phyloP scores from a whole-genome alignment of 2,113 vertebrate species.

The Bettongia penicillata region DNA sequence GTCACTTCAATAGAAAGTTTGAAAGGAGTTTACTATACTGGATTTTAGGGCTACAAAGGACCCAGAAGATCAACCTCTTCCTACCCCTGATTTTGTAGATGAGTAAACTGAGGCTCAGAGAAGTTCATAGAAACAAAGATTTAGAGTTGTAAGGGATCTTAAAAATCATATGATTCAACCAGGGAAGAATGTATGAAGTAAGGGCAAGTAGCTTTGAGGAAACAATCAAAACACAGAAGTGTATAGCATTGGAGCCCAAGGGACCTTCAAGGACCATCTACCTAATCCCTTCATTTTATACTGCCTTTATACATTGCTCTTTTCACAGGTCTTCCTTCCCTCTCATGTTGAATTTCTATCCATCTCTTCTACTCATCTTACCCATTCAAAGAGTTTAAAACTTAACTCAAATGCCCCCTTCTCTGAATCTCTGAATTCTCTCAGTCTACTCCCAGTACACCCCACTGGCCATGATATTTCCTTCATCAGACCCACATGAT shows the following conservation, averaged over 20 bases:
- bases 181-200: neutral
- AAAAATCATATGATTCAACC: neutral
- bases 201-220: neutral
- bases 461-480: neutral
- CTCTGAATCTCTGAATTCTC: neutral
- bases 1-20: slow-evolving; percentile 63
- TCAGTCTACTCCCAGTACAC: neutral
- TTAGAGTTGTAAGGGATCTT: neutral
- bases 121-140: neutral
- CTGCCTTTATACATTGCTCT: neutral
- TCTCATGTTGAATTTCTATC: neutral
- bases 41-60: neutral
- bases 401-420: neutral
- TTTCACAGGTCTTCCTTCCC: neutral
- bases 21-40: neutral
- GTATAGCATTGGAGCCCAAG: neutral
- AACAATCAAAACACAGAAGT: neutral
- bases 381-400: neutral
- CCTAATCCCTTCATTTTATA: neutral
- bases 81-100: neutral
- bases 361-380: neutral
- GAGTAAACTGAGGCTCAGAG: neutral
- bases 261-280: neutral
- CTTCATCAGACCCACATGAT: neutral
- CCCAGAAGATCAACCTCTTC: neutral